Conservation (phyloP, 2,888 invertebrate species). For the Cephus nigrinus region DNA sequence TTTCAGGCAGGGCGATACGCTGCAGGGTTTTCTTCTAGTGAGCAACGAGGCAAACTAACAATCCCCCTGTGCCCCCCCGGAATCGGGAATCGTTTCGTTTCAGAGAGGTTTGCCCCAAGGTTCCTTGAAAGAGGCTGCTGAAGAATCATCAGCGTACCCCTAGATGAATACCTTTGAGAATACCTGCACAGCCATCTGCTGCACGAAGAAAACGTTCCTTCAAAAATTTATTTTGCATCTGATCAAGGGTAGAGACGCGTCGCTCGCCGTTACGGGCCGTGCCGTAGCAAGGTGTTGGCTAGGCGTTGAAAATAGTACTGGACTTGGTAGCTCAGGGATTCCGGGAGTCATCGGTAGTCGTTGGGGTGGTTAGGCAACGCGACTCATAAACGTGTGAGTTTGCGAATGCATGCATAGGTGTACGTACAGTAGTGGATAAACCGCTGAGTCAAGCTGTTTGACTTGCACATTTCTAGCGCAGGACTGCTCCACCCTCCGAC, state of each 20-base stretch:
- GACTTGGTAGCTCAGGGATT: neutral
- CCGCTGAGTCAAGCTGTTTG: constrained; percentile 62
- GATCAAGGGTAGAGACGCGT: neutral
- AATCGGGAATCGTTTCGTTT: neutral
- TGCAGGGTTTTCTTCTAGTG: neutral
- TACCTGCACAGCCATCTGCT: neutral
- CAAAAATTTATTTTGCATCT: constrained; percentile 43
- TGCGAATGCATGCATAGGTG: constrained; percentile 46
- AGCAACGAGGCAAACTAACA: neutral
- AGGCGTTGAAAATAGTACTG: constrained; percentile 23
- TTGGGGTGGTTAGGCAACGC: constrained; percentile 25
- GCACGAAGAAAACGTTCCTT: constrained; percentile 16
- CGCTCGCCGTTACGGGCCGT: neutral
- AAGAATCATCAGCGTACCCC: neutral
- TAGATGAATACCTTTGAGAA: neutral
- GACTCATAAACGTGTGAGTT: constrained; percentile 47
- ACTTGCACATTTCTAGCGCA: constrained; percentile 61
- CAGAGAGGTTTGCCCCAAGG: neutral
- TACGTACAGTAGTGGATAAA: constrained; percentile 49
- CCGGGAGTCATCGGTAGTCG: constrained; percentile 5
- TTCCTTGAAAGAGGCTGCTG: neutral
- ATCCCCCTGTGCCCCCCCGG: neutral
- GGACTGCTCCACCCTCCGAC: constrained; percentile 45
- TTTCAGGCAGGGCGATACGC: constrained; percentile 33
- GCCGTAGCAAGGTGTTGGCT: constrained; percentile 9